Base-by-base conservation (phyloP, 2,888 invertebrate genomes). In the Drosophila vallismaia region DNA sequence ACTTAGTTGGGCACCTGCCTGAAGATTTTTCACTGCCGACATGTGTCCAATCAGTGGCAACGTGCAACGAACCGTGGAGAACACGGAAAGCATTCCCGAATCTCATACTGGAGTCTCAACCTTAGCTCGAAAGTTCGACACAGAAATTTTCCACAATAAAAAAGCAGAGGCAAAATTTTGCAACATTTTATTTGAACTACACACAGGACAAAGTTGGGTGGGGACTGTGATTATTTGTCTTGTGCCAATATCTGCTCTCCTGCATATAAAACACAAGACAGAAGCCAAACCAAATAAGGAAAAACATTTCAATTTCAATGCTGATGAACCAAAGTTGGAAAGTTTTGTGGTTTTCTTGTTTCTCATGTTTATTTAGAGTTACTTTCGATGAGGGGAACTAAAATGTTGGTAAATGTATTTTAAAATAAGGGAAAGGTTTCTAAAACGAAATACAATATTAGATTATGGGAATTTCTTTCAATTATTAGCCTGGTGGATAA, bases 41-140 rank as follows among this genome's bases (percentile, higher is more conserved):
- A 82, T 82, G 87, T 85, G 82, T 82, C 82, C 82, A 82, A 82
- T 82, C 82, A 82, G 86, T 76, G 83, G 75, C 79, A 79, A 67
- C 79, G 86, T 81, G 79, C 82, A 87, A 71, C 69, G 69, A 85
- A 78, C 55, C 82, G 74, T 77, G 12, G 49, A 60, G 56, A 29
- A 42, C 51, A 48, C 28, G 51, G 10, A 70, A 71, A 7, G 71
- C 49, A 71, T 36, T 5, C 19, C 40, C 14, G 40, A 19, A 42
- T 19, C 40, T 14, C 14, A 42, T 8, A 6, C 28, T 4, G 7
- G 40, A 19, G 8, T 42, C 40, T 49, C 71, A 60, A 19, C 19
- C 19, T 19, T 0, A 1, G 1, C 19, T 19, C 19, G 50, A 24
- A 42, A 70, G 67, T 46, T 51, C 51, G 33, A 51, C 51, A 24